A percentile compares a stretch with the other conserved stretches of the same genome.
Evolutionary conservation across 37 sponge, comb jelly and placozoan species (phyloP).

Genomic region (Ephydatia muelleri): DNA sequence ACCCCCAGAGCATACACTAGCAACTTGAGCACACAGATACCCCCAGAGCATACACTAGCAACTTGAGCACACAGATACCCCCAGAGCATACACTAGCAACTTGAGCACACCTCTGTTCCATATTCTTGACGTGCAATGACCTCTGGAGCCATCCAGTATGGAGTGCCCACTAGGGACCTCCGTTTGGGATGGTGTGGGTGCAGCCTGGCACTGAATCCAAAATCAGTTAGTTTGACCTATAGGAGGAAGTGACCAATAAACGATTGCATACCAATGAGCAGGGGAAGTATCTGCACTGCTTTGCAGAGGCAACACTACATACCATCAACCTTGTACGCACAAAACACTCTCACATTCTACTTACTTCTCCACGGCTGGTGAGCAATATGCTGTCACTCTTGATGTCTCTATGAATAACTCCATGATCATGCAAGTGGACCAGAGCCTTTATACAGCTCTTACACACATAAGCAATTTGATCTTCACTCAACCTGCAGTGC

Average conservation of each 20-base stretch:
- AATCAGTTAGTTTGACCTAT: constrained; percentile 92
- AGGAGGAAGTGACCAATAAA: not conserved
- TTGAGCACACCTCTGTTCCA: constrained; percentile 80
- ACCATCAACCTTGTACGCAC: not conserved
- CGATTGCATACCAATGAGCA: not conserved
- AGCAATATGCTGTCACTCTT: constrained; percentile 94
- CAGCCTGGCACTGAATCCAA: constrained; percentile 92
- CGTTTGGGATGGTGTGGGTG: constrained; percentile 54
- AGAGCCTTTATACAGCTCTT: constrained; percentile 79
- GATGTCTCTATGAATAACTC: constrained; percentile 89
- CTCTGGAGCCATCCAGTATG: constrained; percentile 99
- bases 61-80: not conserved
- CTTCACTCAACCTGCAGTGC: constrained; percentile 64
- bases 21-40: too few relatives aligned
- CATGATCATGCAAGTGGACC: constrained; percentile 81
- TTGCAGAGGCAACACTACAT: too few relatives aligned
- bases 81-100: not conserved
- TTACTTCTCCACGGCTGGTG: constrained; percentile 69
- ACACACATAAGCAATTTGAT: constrained; percentile 81
- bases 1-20: too few relatives aligned
- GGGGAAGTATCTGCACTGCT: too few relatives aligned
- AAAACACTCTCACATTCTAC: not conserved
- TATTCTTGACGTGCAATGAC: constrained; percentile 85
- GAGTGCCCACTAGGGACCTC: constrained; percentile 88
- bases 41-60: too few relatives aligned